Evolutionary conservation across 64 coral and sea anemone species (phyloP), one percentile per base, ranked within the genome.

Genomic region (Montipora sp.): DNA sequence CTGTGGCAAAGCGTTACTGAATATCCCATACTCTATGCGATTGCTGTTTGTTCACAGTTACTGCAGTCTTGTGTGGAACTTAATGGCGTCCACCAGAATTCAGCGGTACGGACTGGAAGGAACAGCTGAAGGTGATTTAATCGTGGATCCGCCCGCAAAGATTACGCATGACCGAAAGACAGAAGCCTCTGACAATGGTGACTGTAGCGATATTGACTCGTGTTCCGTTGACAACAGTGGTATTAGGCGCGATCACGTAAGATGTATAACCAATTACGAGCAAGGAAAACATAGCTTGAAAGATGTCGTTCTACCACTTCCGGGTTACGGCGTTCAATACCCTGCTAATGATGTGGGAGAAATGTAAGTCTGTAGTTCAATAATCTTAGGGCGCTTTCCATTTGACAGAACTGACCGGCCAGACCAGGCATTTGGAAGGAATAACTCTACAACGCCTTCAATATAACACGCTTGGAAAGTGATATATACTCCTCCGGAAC

Each of bases 11-110:
- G 95, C 95, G 1, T 89, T 98, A 21, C 78, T 98, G 73, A 97
- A 89, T 49, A 83, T 98, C 11, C 95, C 95, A 2, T 98, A 91
- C 59, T 85, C 92, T 22, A 86, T 92, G 89, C 95, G 95, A 7
- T 74, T 98, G 8, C 15, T 98, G 27, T 98, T 94, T 51, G 73
- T 92, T 71, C 95, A 98, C 48, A 98, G 95, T 47, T 94, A 94
- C 68, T 89, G 86, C 59, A 98, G 95, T 48, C 83, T 98, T 0
- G 23, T 94, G 12, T 98, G 95, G 95, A 98, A 98, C 48, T 67
- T 89, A 51, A 89, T 78, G 84, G 84, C 95, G 1, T 92, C 95
- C 10, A 81, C 76, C 57, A 83, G 92, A 20, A 84, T 98, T 47
- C 67, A 84, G 12, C 59, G 48, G 14, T 79, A 92, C 51, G 71